Evolutionary conservation across 2,888 invertebrate species (phyloP).

Genomic region (Ceratothoa steindachneri): DNA sequence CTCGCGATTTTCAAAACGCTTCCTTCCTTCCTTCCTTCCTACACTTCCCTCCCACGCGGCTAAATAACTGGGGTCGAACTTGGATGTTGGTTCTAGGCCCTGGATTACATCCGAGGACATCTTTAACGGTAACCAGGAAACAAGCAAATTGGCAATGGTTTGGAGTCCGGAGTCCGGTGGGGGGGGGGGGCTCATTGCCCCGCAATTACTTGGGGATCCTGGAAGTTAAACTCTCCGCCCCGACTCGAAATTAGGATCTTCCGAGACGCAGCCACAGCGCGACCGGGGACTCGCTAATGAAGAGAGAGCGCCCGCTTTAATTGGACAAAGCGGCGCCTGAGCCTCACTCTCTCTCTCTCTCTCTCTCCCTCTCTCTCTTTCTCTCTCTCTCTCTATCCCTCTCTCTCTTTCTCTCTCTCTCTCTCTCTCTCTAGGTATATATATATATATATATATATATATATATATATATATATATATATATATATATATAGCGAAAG

Average conservation of each 20-base stretch:
- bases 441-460: too few relatives aligned
- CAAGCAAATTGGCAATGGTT: not conserved
- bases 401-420: slow-evolving; percentile 4
- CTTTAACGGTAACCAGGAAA: not conserved
- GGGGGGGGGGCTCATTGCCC: not conserved
- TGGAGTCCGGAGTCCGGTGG: not conserved
- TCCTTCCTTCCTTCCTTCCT: not conserved
- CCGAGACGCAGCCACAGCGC: not conserved
- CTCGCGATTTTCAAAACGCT: not conserved
- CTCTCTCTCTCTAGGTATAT: too few relatives aligned
- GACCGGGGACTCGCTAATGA: slow-evolving; percentile 38
- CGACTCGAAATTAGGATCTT: not conserved
- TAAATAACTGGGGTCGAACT: too few relatives aligned
- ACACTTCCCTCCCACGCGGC: not conserved
- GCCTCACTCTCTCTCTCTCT: not conserved
- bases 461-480: too few relatives aligned
- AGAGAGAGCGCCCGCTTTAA: slow-evolving; percentile 38
- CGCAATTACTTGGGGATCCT: not conserved
- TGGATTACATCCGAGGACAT: not conserved
- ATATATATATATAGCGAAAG: too few relatives aligned
- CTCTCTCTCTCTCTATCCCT: not conserved
- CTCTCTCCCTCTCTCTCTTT: not conserved
- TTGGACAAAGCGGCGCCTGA: slow-evolving; percentile 34
- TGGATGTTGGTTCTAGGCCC: too few relatives aligned
- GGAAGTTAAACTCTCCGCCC: slow-evolving; percentile 1